Conservation (phyloP, 2,113 vertebrate species). For the Aegotheles bennettii region DNA sequence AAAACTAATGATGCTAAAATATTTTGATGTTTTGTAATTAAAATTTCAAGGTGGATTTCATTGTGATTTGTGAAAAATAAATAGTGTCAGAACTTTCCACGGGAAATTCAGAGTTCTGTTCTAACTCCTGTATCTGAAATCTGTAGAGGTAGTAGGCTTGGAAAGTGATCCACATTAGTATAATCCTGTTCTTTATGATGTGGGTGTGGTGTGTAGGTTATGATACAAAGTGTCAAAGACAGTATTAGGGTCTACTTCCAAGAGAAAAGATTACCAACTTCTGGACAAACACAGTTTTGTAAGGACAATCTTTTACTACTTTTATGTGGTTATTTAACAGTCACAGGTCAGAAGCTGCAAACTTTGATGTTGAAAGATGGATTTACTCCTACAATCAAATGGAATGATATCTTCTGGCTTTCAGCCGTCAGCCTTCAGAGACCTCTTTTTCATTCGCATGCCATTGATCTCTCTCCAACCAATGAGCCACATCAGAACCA, state of each 20-base stretch:
- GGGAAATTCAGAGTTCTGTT: background rate
- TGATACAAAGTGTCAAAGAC: background rate
- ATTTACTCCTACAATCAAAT: background rate
- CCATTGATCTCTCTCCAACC: background rate
- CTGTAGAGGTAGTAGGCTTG: background rate
- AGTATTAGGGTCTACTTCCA: background rate
- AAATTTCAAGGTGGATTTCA: background rate
- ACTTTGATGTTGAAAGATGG: background rate
- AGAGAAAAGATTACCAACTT: background rate
- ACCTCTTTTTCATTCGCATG: background rate
- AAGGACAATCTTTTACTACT: background rate
- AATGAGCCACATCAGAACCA: background rate
- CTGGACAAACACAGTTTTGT: background rate
- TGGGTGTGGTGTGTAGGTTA: background rate
- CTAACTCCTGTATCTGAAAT: background rate
- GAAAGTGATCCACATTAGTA: background rate
- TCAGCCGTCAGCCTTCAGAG: background rate
- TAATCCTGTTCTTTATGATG: background rate
- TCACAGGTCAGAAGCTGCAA: background rate
- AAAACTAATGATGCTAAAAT: background rate
- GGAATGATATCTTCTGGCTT: background rate
- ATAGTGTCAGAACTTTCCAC: background rate
- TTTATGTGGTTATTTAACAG: background rate
- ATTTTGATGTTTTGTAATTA: background rate
- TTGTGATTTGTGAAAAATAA: background rate